phyloP scores from a whole-genome alignment of 2,888 invertebrate species.

The Hypomecis atomaria region DNA sequence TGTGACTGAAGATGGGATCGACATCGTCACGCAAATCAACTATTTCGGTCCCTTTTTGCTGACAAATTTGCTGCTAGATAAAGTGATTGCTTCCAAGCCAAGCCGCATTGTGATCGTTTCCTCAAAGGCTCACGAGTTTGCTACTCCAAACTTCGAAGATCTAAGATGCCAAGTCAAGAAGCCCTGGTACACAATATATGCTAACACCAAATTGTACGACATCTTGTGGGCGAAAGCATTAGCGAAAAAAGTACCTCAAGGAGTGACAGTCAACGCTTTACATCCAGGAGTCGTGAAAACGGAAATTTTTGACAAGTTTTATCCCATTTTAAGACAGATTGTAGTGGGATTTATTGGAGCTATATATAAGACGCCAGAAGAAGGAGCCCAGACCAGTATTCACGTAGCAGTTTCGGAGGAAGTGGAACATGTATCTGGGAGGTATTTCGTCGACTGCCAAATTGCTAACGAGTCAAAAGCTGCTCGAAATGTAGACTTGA shows the following conservation, averaged over 20 bases:
- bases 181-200: conserved; percentile 73
- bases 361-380: conserved; percentile 87
- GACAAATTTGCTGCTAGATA: conserved; percentile 86
- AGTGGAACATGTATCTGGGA: conserved; percentile 87
- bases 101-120: conserved; percentile 77
- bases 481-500: conserved; percentile 86
- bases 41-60: conserved; percentile 89
- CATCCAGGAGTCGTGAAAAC: conserved; percentile 94
- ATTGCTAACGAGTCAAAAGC: conserved; percentile 79
- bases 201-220: conserved; percentile 71
- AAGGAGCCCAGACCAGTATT: conserved; percentile 92
- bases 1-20: conserved; percentile 85
- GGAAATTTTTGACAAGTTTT: conserved; percentile 88
- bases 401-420: conserved; percentile 90
- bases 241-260: conserved; percentile 66
- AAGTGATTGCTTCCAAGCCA: conserved; percentile 65
- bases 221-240: conserved; percentile 74
- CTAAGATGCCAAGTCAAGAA: conserved; percentile 44
- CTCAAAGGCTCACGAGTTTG: conserved; percentile 62
- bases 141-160: conserved; percentile 76
- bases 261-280: conserved; percentile 90
- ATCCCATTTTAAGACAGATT: conserved; percentile 68
- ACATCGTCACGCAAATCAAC: conserved; percentile 87
- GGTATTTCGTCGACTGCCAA: conserved; percentile 91
- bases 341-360: conserved; percentile 82